phyloP scores from a whole-genome alignment of 2,888 invertebrate genomes.

The Leptarthrus brevirostris region DNA sequence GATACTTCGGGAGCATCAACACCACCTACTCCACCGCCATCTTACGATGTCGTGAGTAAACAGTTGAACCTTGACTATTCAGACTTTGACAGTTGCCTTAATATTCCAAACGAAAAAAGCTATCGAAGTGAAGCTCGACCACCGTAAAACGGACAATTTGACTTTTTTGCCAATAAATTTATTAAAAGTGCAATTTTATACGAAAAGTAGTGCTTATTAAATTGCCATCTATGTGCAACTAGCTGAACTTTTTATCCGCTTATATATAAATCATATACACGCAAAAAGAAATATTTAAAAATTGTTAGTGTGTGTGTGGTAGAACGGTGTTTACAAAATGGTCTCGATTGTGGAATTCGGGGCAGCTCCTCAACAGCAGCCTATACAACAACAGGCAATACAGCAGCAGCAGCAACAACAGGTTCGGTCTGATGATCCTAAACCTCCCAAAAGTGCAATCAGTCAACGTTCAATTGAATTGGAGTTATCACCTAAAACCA shows the following conservation, averaged over 20 bases:
- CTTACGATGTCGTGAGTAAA: background rate
- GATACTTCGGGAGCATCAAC: constrained; percentile 32
- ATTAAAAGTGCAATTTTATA: constrained; percentile 6
- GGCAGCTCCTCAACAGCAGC: constrained; percentile 49
- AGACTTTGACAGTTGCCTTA: constrained; percentile 51
- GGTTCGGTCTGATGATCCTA: constrained; percentile 44
- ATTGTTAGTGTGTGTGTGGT: too few species aligned
- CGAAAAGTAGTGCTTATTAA: background rate
- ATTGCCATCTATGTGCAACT: background rate
- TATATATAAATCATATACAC: background rate
- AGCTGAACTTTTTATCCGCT: background rate
- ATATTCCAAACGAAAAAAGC: constrained; percentile 54
- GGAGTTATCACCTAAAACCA: constrained; percentile 69
- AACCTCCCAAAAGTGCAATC: constrained; percentile 68
- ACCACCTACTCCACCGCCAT: constrained; percentile 20
- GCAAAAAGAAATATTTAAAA: background rate
- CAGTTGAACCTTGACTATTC: constrained; percentile 41
- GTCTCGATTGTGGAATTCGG: constrained; percentile 54
- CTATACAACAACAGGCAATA: constrained; percentile 50
- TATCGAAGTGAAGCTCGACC: constrained; percentile 62
- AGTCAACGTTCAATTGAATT: constrained; percentile 74
- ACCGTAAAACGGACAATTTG: constrained; percentile 57
- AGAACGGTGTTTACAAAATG: too few species aligned
- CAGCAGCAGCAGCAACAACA: constrained; percentile 50
- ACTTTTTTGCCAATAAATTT: background rate